Percentiles rank a stretch among this genome's conserved stretches.
Conservation (phyloP, 2,888 invertebrate species). For the Camponotus fellah region DNA sequence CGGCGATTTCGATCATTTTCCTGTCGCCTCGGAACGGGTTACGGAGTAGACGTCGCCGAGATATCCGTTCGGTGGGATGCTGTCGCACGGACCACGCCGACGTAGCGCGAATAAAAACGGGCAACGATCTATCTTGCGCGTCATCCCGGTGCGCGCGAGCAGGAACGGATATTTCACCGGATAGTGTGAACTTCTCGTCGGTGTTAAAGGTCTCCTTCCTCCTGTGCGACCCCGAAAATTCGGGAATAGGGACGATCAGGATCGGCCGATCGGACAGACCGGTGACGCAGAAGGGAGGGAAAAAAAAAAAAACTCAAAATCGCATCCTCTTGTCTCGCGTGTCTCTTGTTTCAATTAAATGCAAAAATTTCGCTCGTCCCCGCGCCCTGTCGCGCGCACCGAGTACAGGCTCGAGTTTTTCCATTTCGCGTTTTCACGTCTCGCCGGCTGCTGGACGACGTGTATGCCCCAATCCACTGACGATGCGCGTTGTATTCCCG, state of each 20-base stretch:
- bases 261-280: slow-evolving; percentile 10
- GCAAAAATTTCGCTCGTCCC: slow-evolving; percentile 59
- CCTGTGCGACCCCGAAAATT: not conserved
- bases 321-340: slow-evolving; percentile 57
- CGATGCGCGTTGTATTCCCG: slow-evolving; percentile 70
- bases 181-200: slow-evolving; percentile 44
- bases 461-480: slow-evolving; percentile 56
- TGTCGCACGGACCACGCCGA: slow-evolving; percentile 16
- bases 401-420: slow-evolving; percentile 63
- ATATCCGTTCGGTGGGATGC: slow-evolving; percentile 35
- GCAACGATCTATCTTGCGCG: slow-evolving; percentile 61
- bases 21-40: slow-evolving; percentile 38
- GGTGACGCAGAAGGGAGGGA: not conserved
- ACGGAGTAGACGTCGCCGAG: slow-evolving; percentile 42
- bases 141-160: slow-evolving; percentile 39
- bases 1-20: slow-evolving; percentile 34
- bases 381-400: slow-evolving; percentile 1
- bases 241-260: not conserved
- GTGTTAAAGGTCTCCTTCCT: slow-evolving; percentile 25
- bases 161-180: slow-evolving; percentile 59
- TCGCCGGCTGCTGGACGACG: slow-evolving; percentile 68
- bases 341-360: slow-evolving; percentile 71
- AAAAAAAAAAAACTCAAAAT: slow-evolving; percentile 57
- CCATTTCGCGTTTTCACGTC: slow-evolving; percentile 75
- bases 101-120: slow-evolving; percentile 61